Evolutionary conservation across 1,140 invertebrate species (phyloP), one percentile per base, ranked within the genome.

Genomic region (Tetraneura akinire): DNA sequence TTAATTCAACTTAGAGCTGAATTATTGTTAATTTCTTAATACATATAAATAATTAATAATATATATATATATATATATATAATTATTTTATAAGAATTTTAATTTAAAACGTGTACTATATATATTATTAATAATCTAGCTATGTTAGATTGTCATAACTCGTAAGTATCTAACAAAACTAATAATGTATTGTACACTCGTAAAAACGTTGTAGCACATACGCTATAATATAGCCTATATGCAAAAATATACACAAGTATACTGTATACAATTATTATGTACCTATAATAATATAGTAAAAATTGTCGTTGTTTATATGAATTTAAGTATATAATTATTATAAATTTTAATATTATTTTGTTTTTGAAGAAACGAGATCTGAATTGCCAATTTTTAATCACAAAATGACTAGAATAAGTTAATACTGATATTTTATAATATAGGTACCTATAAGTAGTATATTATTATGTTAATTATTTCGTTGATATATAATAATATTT

Each of bases 91-190:
- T 29, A 18, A 71, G 49, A 51, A 51, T 51, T 71, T 4, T 26
- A 71, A 71, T 32, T 26, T 71, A 49, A 71, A 51, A 71, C 45
- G 18, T 29, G 47, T 71, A n/a, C n/a, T n/a, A n/a, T n/a, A n/a
- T n/a, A n/a, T n/a, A n/a, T 71, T 71, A 71, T 51, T 16, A 51
- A 49, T 74, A 74, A 37, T 76, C 71, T 76, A 76, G 71, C 71
- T 55, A 76, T 42, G 71, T 57, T 57, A 76, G 71, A 76, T 76
- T 76, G 71, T 76, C 71, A 76, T 47, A 76, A 71, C 68, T 51
- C 11, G n/a, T 51, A 51, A 74, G 49, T 76, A 76, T 76, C 71
- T 76, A 76, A 76, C 71, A 32, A 76, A 76, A 76, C 26, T 13
- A 57, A 55, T 57, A 11, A 37, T 57, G 68, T 29, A 11, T 55